phyloP scores from a whole-genome alignment of 2,888 invertebrate genomes.

The Dione vanillae region DNA sequence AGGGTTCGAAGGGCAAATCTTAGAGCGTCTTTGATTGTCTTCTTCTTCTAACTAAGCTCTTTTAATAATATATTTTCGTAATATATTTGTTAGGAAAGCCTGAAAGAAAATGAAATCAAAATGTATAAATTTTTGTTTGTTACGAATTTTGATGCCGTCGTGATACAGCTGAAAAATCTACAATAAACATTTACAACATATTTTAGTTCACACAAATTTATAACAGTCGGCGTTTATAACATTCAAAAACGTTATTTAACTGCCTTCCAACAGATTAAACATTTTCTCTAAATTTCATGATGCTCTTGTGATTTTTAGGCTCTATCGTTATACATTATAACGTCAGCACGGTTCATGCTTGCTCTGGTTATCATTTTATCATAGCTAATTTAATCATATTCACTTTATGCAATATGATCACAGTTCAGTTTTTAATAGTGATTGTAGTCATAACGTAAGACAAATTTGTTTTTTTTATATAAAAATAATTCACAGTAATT shows the following conservation, averaged over 20 bases:
- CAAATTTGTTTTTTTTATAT: no score
- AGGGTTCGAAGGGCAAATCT: constrained; percentile 1
- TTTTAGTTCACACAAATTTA: background rate
- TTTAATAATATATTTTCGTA: background rate
- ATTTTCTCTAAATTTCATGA: background rate
- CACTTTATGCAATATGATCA: no score
- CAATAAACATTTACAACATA: background rate
- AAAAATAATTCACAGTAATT: no score
- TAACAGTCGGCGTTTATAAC: background rate
- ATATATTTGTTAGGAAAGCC: background rate
- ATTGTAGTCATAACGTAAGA: no score
- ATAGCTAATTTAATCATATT: no score
- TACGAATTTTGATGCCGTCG: background rate
- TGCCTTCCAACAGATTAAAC: background rate
- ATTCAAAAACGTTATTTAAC: background rate
- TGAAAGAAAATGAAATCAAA: background rate
- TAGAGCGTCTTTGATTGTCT: constrained; percentile 11
- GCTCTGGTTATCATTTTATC: no score
- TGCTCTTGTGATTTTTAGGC: background rate
- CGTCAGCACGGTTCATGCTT: no score
- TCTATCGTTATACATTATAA: no score
- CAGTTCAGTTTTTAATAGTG: no score
- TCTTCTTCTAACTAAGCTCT: background rate
- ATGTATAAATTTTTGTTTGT: background rate
- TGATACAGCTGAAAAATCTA: background rate